Evolutionary conservation across 2,113 vertebrate genomes (phyloP).

Genomic region (Telmatochromis sp.): DNA sequence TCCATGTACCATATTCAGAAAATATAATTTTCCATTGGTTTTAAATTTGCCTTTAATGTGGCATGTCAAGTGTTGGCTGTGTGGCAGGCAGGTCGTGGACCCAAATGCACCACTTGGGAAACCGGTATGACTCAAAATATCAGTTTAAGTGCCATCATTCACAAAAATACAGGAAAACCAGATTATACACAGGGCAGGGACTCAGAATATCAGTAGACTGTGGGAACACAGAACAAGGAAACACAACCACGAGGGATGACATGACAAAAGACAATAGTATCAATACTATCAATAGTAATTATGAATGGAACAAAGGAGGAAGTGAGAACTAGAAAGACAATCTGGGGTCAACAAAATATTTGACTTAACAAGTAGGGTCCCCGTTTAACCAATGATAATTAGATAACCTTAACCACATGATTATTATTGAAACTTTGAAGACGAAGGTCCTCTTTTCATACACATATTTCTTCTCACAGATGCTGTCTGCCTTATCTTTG

Average conservation of each 20-base stretch:
- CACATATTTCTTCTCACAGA: not conserved
- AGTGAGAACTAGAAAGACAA: not conserved
- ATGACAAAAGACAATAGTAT: not conserved
- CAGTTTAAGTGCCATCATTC: not conserved
- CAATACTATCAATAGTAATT: not conserved
- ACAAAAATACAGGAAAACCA: not conserved
- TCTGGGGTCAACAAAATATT: not conserved
- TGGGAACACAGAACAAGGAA: not conserved
- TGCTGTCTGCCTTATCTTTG: not conserved
- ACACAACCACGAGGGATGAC: not conserved
- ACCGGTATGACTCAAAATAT: not conserved
- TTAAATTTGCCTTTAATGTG: not conserved
- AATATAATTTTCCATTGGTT: not conserved
- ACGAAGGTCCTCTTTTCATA: not conserved
- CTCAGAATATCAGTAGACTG: not conserved
- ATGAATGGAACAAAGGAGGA: not conserved
- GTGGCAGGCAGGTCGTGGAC: not conserved
- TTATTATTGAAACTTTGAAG: not conserved
- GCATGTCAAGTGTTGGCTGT: not conserved
- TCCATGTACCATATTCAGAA: not conserved
- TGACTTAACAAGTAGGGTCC: not conserved
- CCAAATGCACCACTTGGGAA: not conserved
- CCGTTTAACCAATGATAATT: not conserved
- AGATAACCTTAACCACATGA: not conserved
- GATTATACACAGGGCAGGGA: not conserved